Base-by-base conservation (phyloP, 2,113 vertebrate genomes). In the Chinchilla lanigera region DNA sequence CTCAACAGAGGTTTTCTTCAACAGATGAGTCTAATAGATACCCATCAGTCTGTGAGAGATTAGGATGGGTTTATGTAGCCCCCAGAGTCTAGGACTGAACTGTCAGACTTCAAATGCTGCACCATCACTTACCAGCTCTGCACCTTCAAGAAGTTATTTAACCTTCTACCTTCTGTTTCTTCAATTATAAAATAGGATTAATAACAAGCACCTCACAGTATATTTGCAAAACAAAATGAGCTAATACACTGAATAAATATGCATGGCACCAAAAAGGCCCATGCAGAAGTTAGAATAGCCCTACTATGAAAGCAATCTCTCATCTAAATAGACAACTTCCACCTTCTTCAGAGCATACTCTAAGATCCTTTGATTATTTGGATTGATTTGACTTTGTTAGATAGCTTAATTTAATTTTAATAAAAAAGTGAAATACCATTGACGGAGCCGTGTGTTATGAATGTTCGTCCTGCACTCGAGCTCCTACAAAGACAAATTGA, bases 1-100 rank as follows among this genome's bases (percentile, higher is more conserved):
- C n/a, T 86, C 75, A 26, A 82, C 52, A 71, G n/a, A n/a, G n/a
- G n/a, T n/a, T 83, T 69, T 71, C 41, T 89, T 86, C 17, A 89
- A 26, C 30, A 44, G 7, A 9, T 30, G 35, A 33, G 0, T 26
- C 69, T 89, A 80, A 73, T 52, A 88, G 87, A 69, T 61, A n/a
- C 8, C 6, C 52, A 65, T 16, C 80, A 24, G 20, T 78, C 58
- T 95, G 13, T 71, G 38, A 54, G 12, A 61, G 65, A 26, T 33
- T 44, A 50, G 12, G 7, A 20, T 50, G 17, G 7, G 35, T 75
- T 84, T 38, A 47, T 16, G 30, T 47, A 50, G 33, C 3, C 17
- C 47, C 3, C 1, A 22, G 8, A 50, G 1, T 47, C 20, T 41
- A 9, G 12, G 82, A 41, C 4, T 11, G 1, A 8, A 16, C 4